Percentiles rank a stretch among this genome's conserved stretches.
phyloP scores from a whole-genome alignment of 2,113 vertebrate genomes.

The Syngnathus floridae region DNA sequence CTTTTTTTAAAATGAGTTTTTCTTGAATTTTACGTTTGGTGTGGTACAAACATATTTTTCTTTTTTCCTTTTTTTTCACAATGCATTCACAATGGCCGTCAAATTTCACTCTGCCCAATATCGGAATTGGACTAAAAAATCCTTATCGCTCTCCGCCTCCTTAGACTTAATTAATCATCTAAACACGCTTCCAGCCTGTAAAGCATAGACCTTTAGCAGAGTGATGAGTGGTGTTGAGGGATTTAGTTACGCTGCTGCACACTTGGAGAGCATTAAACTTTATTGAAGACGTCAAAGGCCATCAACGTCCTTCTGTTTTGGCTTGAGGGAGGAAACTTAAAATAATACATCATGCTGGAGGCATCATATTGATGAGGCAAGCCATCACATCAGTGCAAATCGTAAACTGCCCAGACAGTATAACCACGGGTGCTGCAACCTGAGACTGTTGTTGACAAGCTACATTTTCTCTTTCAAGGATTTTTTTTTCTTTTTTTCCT shows the following conservation, averaged over 20 bases:
- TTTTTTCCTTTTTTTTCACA: too few relatives aligned
- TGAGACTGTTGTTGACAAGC: conserved; percentile 69
- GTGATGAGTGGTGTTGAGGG: conserved; percentile 52
- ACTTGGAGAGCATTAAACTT: conserved; percentile 67
- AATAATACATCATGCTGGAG: conserved; percentile 32
- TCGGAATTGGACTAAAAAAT: too few relatives aligned
- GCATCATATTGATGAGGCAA: conserved; percentile 75
- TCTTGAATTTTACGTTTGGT: too few relatives aligned
- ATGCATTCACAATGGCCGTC: too few relatives aligned
- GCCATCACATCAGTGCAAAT: conserved; percentile 70
- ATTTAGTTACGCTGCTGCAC: conserved; percentile 65
- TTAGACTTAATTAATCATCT: conserved; percentile 67
- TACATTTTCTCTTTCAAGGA: conserved; percentile 58
- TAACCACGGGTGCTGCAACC: conserved; percentile 71
- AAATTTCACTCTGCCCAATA: too few relatives aligned
- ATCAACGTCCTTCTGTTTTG: conserved; percentile 69
- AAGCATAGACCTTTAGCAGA: conserved; percentile 54
- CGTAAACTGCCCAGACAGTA: conserved; percentile 72
- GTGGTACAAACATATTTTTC: too few relatives aligned
- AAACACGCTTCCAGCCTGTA: conserved; percentile 58
- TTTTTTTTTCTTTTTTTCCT: conserved; percentile 42
- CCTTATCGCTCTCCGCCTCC: conserved; percentile 9
- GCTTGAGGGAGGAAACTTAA: conserved; percentile 54
- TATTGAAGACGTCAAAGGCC: conserved; percentile 69
- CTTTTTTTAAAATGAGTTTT: too few relatives aligned